phyloP scores from a whole-genome alignment of 2,113 vertebrate genomes.

The Equus przewalskii region DNA sequence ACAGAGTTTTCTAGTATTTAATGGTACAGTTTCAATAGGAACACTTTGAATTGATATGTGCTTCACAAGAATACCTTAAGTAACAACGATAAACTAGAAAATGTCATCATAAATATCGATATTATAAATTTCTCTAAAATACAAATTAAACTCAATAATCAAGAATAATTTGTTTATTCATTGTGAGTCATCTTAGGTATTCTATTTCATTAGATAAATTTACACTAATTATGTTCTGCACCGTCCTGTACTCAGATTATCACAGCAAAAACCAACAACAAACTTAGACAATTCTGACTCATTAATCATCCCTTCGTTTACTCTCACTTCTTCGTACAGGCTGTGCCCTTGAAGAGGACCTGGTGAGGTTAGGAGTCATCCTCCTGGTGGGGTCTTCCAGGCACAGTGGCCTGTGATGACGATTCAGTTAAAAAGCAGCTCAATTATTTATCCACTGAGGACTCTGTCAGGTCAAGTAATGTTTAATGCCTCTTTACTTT shows the following conservation, averaged over 20 bases:
- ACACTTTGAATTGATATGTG: not conserved
- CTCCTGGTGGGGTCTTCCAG: not conserved
- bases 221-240: not conserved
- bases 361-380: not conserved
- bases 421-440: not conserved
- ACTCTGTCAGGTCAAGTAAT: not conserved
- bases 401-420: not conserved
- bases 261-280: not conserved
- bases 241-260: not conserved
- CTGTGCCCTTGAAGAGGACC: not conserved
- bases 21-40: not conserved
- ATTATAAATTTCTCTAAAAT: conserved; percentile 63
- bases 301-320: not conserved
- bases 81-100: conserved; percentile 5
- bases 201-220: conserved; percentile 8
- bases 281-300: not conserved
- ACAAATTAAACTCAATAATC: conserved; percentile 71
- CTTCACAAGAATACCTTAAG: conserved; percentile 57
- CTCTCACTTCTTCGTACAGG: not conserved
- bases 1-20: not conserved
- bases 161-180: conserved; percentile 50
- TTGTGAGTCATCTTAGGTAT: not conserved
- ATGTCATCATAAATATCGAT: conserved; percentile 46
- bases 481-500: not conserved
- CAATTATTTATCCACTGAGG: not conserved